phyloP scores from a whole-genome alignment of 2,888 invertebrate genomes.

The Mesochorus sp. region DNA sequence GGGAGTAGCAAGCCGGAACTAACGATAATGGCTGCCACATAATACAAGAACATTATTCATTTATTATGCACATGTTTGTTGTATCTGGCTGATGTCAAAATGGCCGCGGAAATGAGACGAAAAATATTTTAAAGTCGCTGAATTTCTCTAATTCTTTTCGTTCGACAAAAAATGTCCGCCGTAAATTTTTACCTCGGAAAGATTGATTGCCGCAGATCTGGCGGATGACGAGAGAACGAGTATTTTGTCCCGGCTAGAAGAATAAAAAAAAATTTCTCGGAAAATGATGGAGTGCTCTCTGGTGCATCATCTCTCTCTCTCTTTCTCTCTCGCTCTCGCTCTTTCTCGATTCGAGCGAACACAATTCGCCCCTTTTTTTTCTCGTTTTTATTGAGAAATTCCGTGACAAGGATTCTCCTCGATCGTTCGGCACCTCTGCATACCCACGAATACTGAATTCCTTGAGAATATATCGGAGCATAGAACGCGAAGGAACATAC shows the following conservation, averaged over 20 bases:
- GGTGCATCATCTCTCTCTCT: background rate
- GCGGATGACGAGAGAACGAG: slow-evolving; percentile 16
- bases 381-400: background rate
- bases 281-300: slow-evolving; percentile 32
- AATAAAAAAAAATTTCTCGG: slow-evolving; percentile 8
- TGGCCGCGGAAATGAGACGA: no score
- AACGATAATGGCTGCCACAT: slow-evolving; percentile 73
- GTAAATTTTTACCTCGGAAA: slow-evolving; percentile 36
- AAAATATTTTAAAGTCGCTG: background rate
- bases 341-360: background rate
- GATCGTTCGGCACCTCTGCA: background rate
- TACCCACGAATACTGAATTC: background rate
- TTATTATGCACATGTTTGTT: no score
- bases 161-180: background rate
- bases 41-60: no score
- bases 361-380: background rate
- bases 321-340: background rate
- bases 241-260: slow-evolving; percentile 49
- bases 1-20: slow-evolving; percentile 63
- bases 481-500: no score
- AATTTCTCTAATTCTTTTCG: background rate
- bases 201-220: slow-evolving; percentile 36
- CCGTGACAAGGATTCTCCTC: slow-evolving; percentile 1
- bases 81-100: no score
- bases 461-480: background rate